phyloP scores from a whole-genome alignment of 1,140 invertebrate genomes.

The Antheraea mylitta region DNA sequence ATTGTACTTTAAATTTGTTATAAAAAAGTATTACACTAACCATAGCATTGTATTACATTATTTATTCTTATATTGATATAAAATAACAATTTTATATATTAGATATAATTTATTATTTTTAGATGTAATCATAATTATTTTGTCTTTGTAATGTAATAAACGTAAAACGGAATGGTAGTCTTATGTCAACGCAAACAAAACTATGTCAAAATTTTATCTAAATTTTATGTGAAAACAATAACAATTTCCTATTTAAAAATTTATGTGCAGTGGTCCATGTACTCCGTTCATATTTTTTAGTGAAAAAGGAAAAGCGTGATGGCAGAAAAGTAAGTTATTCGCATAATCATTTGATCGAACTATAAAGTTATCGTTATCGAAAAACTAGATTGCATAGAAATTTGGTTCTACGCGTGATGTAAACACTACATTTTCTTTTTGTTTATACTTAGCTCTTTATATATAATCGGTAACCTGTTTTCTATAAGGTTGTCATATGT shows the following conservation, averaged over 20 bases:
- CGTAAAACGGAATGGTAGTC: conserved; percentile 31
- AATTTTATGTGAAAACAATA: conserved; percentile 71
- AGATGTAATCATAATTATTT: too few relatives aligned
- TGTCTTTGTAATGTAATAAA: not conserved
- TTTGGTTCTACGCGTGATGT: not conserved
- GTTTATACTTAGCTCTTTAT: not conserved
- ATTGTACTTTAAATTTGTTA: too few relatives aligned
- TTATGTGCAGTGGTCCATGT: conserved; percentile 54
- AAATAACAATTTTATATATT: too few relatives aligned
- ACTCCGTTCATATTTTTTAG: conserved; percentile 40
- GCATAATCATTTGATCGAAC: not conserved
- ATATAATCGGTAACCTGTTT: not conserved
- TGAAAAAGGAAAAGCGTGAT: conserved; percentile 43
- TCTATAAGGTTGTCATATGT: not conserved
- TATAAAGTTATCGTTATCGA: conserved; percentile 20
- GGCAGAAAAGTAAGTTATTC: conserved; percentile 64
- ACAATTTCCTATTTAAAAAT: conserved; percentile 43
- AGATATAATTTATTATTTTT: too few relatives aligned
- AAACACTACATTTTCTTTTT: conserved; percentile 5
- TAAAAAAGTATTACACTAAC: too few relatives aligned
- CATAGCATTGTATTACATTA: too few relatives aligned
- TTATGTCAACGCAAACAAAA: conserved; percentile 74
- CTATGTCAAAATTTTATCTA: conserved; percentile 72
- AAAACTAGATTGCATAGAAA: conserved; percentile 11
- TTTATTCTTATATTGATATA: too few relatives aligned